Evolutionary conservation across 2,888 invertebrate species (phyloP).

Genomic region (Scaptomyza parva): DNA sequence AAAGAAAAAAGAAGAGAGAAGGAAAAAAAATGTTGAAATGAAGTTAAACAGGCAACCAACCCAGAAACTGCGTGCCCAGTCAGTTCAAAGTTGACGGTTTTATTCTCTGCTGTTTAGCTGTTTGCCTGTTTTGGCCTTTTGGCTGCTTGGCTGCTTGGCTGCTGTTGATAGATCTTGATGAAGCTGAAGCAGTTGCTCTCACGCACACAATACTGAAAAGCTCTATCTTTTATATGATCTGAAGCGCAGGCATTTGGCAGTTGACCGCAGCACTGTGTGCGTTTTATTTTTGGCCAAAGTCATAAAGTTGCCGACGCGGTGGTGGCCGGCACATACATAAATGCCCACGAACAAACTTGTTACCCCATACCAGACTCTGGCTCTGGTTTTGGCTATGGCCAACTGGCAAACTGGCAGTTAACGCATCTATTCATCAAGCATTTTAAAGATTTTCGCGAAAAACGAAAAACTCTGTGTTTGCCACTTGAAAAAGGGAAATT

Average conservation of each 20-base stretch:
- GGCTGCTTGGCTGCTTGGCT: not conserved
- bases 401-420: constrained; percentile 58
- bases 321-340: constrained; percentile 57
- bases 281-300: constrained; percentile 77
- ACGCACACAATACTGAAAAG: constrained; percentile 63
- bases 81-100: constrained; percentile 73
- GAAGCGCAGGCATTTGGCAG: constrained; percentile 43
- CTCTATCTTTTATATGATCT: constrained; percentile 65
- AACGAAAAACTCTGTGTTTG: constrained; percentile 63
- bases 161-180: constrained; percentile 49
- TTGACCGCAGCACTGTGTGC: constrained; percentile 70
- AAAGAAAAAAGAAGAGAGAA: constrained; percentile 9
- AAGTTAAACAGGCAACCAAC: constrained; percentile 44
- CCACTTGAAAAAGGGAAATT: constrained; percentile 68
- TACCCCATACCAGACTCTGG: constrained; percentile 34
- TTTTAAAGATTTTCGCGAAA: constrained; percentile 78
- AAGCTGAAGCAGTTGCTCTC: constrained; percentile 43
- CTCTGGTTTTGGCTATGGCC: constrained; percentile 27
- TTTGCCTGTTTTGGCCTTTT: not conserved
- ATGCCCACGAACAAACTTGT: constrained; percentile 73
- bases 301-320: constrained; percentile 62
- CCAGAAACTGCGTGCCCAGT: constrained; percentile 5
- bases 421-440: constrained; percentile 71
- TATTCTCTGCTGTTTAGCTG: constrained; percentile 7
- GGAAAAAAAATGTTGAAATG: constrained; percentile 34